Base-by-base conservation (phyloP, 2,113 vertebrate species). In the Felis chaus region DNA sequence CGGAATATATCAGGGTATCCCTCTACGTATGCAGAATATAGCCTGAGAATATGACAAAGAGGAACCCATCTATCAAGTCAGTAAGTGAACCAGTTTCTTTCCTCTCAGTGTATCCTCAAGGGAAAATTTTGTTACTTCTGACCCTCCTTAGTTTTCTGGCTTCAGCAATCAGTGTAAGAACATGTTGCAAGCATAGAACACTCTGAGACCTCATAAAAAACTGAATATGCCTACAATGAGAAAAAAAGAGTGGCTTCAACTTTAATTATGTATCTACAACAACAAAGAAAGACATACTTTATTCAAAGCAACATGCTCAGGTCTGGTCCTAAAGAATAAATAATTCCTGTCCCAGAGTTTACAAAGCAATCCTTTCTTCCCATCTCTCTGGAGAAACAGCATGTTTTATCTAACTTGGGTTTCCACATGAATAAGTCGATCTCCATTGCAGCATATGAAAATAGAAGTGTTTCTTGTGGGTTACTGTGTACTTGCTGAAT, bases 61-160 rank as follows among this genome's bases (percentile, higher is more conserved):
- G 27, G 53, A 78, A 29, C 25, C 10, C 41, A 0, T 4, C 0
- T 2, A 29, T 3, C 18, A 19, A 41, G 27, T 18, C 29, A 41
- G 61, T 45, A 27, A 68, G n/a, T 29, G 9, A 41, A 33, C 10
- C 3, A 21, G 4, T 5, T 85, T 41, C 61, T 33, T 9, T 45
- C 11, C 15, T 81, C 66, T 74, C 19, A 23, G 23, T 16, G 21
- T 21, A 80, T n/a, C 27, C 39, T 36, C 48, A 5, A 63, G 15
- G 71, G 83, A 21, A 7, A n/a, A 7, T 19, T 68, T 53, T 79
- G 36, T 65, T n/a, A 8, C 57, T 63, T 84, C 4, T 18, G 48
- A 85, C 78, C 1, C 9, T 4, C 25, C 5, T 31, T 41, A 31
- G 36, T 50, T 27, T 27, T 48, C 68, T 91, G 78, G 33, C 21